Percentiles rank a stretch among this genome's conserved stretches.
Conservation (phyloP, 2,888 invertebrate species). For the Halictus quadricinctus region DNA sequence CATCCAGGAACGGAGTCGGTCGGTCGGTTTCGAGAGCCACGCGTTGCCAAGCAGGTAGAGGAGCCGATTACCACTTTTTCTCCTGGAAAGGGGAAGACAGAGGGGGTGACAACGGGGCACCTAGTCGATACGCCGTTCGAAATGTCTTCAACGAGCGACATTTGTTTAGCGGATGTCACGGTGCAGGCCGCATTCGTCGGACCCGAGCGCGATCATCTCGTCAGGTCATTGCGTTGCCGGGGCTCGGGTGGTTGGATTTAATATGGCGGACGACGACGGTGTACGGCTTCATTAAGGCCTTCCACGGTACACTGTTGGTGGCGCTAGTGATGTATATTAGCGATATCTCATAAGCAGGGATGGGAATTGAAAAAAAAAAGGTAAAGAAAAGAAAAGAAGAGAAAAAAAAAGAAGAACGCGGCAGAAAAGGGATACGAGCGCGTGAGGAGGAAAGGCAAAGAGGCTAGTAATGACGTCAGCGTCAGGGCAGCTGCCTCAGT, state of each 20-base stretch:
- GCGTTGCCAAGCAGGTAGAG: constrained; percentile 59
- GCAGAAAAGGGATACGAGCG: constrained; percentile 34
- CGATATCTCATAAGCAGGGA: constrained; percentile 75
- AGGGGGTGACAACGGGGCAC: constrained; percentile 22
- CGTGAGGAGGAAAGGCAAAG: constrained; percentile 70
- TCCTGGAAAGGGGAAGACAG: constrained; percentile 30
- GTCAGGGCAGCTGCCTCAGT: constrained; percentile 79
- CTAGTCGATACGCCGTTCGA: constrained; percentile 56
- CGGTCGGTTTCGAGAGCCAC: constrained; percentile 64
- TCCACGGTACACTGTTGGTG: constrained; percentile 74
- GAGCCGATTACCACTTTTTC: constrained; percentile 43
- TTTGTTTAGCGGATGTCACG: constrained; percentile 72
- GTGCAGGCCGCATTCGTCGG: constrained; percentile 59
- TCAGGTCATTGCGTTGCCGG: constrained; percentile 56
- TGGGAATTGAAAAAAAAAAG: constrained; percentile 38
- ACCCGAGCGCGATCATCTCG: constrained; percentile 62
- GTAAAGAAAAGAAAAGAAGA: not conserved
- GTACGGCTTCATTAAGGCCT: constrained; percentile 76
- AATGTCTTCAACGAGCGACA: constrained; percentile 62
- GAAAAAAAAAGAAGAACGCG: constrained; percentile 10
- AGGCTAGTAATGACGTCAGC: constrained; percentile 79
- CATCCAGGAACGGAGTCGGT: constrained; percentile 61
- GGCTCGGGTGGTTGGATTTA: constrained; percentile 52
- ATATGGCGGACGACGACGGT: constrained; percentile 50
- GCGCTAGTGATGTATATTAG: constrained; percentile 78